A percentile compares a stretch with the other conserved stretches of the same genome.
Evolutionary conservation across 2,888 invertebrate species (phyloP).

Genomic region (Chalcosyrphus nemorum): DNA sequence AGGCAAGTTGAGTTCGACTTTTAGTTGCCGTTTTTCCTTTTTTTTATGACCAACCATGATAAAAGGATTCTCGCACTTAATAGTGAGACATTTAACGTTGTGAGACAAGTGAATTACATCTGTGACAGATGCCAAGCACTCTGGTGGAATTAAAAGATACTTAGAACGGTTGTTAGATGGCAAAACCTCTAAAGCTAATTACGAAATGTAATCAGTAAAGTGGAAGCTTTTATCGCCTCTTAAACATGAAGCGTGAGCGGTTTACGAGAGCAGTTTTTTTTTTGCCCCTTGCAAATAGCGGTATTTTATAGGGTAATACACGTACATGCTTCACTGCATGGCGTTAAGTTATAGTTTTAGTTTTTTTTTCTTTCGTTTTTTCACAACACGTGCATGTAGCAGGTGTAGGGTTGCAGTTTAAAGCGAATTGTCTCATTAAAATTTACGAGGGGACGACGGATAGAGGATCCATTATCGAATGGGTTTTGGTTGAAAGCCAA

Average conservation of each 20-base stretch:
- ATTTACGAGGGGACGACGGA: neutral
- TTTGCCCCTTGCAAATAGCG: neutral
- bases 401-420: neutral
- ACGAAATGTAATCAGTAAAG: slow-evolving; percentile 17
- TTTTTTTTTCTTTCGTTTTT: no score
- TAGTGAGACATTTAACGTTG: slow-evolving; percentile 12
- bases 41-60: slow-evolving; percentile 3
- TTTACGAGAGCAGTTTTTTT: neutral
- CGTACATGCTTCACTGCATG: neutral
- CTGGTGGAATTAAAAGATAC: slow-evolving; percentile 14
- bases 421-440: no score
- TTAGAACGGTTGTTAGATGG: slow-evolving; percentile 2
- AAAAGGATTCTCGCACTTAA: slow-evolving; percentile 32
- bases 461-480: neutral
- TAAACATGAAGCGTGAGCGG: neutral
- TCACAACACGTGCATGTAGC: no score
- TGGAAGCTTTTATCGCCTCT: neutral
- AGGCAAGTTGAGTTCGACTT: neutral
- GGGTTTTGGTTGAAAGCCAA: no score
- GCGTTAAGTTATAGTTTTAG: neutral
- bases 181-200: slow-evolving; percentile 23
- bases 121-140: slow-evolving; percentile 7
- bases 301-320: neutral
- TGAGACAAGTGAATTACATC: slow-evolving; percentile 23
- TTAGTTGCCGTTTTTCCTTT: slow-evolving; percentile 6